Evolutionary conservation across 1,140 invertebrate species (phyloP).

Genomic region (Proales similis): DNA sequence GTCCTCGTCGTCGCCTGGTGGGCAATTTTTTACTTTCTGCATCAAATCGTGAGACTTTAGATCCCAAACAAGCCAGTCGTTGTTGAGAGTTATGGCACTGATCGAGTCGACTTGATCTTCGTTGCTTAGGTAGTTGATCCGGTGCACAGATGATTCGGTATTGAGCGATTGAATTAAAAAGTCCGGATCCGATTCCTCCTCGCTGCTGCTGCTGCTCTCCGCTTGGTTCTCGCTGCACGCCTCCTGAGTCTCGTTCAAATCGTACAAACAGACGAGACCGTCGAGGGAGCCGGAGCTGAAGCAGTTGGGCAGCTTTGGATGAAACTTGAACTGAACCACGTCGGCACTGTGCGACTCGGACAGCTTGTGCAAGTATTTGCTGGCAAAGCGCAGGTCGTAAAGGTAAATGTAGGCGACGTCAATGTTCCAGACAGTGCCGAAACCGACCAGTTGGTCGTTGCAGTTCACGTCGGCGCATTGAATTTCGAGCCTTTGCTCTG

Average conservation of each 20-base stretch:
- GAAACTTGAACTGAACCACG: conserved; percentile 26
- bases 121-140: conserved; percentile 10
- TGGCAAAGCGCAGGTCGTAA: conserved; percentile 5
- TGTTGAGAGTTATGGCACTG: conserved; percentile 18
- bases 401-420: conserved; percentile 29
- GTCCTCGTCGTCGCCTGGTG: not conserved
- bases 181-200: conserved; percentile 22
- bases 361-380: conserved; percentile 23
- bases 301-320: not conserved
- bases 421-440: conserved; percentile 26
- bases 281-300: conserved; percentile 22
- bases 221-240: not conserved
- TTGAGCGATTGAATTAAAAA: conserved; percentile 20
- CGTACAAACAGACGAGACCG: conserved; percentile 35
- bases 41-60: conserved; percentile 21
- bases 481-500: conserved; percentile 16
- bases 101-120: not conserved
- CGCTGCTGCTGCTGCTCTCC: not conserved
- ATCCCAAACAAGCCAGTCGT: conserved; percentile 36
- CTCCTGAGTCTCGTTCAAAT: conserved; percentile 9
- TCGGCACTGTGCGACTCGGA: conserved; percentile 30
- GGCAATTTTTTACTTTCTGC: not conserved
- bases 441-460: not conserved
- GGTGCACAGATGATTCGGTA: conserved; percentile 17
- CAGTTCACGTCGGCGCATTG: conserved; percentile 4